phyloP scores from a whole-genome alignment of 2,113 vertebrate species.

The Cynopterus brachyotis region DNA sequence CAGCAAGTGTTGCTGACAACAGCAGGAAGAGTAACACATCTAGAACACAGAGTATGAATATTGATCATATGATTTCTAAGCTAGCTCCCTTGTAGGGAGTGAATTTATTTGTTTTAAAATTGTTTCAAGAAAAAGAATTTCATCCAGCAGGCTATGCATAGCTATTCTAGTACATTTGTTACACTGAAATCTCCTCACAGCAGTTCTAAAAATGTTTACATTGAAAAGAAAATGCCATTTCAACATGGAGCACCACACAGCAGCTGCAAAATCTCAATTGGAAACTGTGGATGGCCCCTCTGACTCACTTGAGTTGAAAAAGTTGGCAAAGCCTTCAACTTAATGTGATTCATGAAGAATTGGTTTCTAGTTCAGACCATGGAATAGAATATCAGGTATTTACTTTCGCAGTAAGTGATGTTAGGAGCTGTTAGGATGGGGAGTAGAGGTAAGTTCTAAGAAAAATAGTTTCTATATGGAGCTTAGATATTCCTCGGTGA shows the following conservation, averaged over 20 bases:
- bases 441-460: neutral
- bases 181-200: neutral
- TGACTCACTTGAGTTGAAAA: neutral
- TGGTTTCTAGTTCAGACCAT: neutral
- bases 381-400: neutral
- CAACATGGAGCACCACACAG: neutral
- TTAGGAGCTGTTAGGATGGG: neutral
- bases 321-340: neutral
- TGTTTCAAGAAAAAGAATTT: neutral
- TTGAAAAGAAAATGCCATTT: constrained; percentile 32
- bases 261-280: neutral
- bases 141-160: neutral
- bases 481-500: neutral
- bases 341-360: neutral
- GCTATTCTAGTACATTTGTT: constrained; percentile 32
- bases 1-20: constrained; percentile 53
- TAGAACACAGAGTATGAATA: constrained; percentile 38
- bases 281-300: neutral
- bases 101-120: neutral
- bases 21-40: neutral
- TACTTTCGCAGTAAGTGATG: neutral
- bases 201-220: constrained; percentile 48
- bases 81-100: neutral
- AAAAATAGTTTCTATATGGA: neutral
- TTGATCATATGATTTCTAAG: constrained; percentile 10